phyloP scores from a whole-genome alignment of 30 jellyfish, hydroid and myxozoan species.

The Mastigias papua region DNA sequence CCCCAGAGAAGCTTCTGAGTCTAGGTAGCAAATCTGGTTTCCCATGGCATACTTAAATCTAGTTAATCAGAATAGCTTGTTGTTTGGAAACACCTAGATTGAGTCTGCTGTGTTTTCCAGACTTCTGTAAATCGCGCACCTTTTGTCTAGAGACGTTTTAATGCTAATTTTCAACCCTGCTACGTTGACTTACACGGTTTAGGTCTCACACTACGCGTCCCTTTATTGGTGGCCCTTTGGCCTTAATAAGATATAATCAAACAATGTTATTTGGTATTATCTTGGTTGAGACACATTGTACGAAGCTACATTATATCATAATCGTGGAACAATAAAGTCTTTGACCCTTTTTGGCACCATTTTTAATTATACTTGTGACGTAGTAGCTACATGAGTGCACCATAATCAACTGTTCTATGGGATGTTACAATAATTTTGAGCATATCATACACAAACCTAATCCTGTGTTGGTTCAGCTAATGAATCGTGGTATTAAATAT shows the following conservation, averaged over 20 bases:
- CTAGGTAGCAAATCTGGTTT: neutral
- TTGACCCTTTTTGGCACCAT: neutral
- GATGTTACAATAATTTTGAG: too few species aligned
- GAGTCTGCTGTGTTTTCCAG: neutral
- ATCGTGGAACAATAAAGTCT: neutral
- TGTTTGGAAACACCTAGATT: neutral
- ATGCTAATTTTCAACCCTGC: neutral
- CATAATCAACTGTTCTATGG: too few species aligned
- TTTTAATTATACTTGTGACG: neutral
- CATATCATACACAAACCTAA: neutral
- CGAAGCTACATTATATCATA: neutral
- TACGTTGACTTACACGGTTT: neutral
- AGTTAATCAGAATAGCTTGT: neutral
- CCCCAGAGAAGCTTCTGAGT: neutral
- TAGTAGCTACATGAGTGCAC: neutral
- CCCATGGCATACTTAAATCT: neutral
- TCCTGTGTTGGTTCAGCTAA: conserved; percentile 1
- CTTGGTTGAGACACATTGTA: neutral
- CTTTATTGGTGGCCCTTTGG: neutral
- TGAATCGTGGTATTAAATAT: conserved; percentile 14
- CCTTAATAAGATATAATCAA: neutral
- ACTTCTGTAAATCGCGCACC: neutral
- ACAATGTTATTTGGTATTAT: neutral
- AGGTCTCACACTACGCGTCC: conserved; percentile 10
- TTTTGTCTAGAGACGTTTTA: neutral